Conservation (phyloP, 1,140 invertebrate genomes). For the Lasioglossum baleicum region DNA sequence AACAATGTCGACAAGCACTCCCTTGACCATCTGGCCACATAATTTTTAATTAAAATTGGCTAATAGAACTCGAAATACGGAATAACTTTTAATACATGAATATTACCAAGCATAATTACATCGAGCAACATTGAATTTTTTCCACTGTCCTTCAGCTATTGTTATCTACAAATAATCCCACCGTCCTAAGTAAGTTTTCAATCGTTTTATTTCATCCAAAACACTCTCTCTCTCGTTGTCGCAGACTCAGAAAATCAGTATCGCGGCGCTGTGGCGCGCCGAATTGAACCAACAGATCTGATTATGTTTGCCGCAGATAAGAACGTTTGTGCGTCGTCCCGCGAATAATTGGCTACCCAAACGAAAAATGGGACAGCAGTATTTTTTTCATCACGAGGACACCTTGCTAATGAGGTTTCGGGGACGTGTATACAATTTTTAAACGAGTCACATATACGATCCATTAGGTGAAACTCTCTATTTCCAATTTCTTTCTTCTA, state of each 20-base stretch:
- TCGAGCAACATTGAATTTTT: too few relatives aligned
- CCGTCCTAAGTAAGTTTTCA: background rate
- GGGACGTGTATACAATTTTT: background rate
- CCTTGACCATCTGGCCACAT: too few relatives aligned
- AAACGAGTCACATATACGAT: too few relatives aligned
- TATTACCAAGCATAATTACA: too few relatives aligned
- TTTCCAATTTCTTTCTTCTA: too few relatives aligned
- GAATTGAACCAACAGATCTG: conserved; percentile 26
- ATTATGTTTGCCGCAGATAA: conserved; percentile 30
- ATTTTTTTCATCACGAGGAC: background rate
- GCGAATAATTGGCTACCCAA: conserved; percentile 18
- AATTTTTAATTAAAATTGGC: too few relatives aligned
- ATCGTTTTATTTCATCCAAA: background rate
- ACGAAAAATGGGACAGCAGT: background rate
- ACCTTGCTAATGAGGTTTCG: background rate
- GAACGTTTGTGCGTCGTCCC: background rate
- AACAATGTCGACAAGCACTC: too few relatives aligned
- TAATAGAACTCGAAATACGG: too few relatives aligned
- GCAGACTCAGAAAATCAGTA: background rate
- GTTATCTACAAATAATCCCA: background rate
- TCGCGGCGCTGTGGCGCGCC: background rate
- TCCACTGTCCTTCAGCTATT: background rate
- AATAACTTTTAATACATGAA: too few relatives aligned
- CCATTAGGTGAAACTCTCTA: too few relatives aligned
- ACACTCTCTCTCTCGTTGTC: too few relatives aligned